phyloP scores from a whole-genome alignment of 2,113 vertebrate species.

The Tachysurus fulvidraco region DNA sequence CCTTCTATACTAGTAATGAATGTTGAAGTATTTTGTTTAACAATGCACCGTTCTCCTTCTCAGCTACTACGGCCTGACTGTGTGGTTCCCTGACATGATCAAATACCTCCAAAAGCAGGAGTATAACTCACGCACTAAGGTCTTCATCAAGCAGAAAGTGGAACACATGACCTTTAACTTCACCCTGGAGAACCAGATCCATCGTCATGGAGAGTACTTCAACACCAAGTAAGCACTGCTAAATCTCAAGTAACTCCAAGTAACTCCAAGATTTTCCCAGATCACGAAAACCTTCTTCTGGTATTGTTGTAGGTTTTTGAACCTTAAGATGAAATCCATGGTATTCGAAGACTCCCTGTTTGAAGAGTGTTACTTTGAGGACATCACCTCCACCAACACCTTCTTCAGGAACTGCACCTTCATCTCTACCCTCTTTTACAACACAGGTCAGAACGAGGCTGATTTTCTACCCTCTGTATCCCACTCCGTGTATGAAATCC shows the following conservation, averaged over 20 bases:
- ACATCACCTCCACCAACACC: constrained; percentile 94
- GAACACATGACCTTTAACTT: constrained; percentile 97
- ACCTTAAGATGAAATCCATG: constrained; percentile 92
- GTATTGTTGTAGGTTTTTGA: constrained; percentile 81
- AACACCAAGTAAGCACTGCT: constrained; percentile 86
- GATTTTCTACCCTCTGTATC: background rate
- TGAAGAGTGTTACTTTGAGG: constrained; percentile 96
- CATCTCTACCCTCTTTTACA: constrained; percentile 92
- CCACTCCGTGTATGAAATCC: background rate
- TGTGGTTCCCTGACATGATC: constrained; percentile 99
- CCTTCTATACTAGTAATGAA: background rate
- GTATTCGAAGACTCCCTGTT: constrained; percentile 93
- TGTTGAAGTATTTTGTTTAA: background rate
- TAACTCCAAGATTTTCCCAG: background rate
- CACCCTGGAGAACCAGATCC: constrained; percentile 96
- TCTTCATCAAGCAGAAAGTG: constrained; percentile 87
- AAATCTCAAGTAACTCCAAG: background rate
- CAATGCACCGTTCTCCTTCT: background rate
- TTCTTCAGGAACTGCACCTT: constrained; percentile 99
- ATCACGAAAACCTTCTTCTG: background rate
- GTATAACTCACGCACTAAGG: constrained; percentile 86
- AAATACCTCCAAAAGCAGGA: constrained; percentile 93
- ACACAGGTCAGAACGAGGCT: constrained; percentile 80
- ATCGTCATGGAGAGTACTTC: constrained; percentile 91
- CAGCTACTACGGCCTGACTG: constrained; percentile 95